phyloP scores from a whole-genome alignment of 2,113 vertebrate species.

The Grantiella picta region DNA sequence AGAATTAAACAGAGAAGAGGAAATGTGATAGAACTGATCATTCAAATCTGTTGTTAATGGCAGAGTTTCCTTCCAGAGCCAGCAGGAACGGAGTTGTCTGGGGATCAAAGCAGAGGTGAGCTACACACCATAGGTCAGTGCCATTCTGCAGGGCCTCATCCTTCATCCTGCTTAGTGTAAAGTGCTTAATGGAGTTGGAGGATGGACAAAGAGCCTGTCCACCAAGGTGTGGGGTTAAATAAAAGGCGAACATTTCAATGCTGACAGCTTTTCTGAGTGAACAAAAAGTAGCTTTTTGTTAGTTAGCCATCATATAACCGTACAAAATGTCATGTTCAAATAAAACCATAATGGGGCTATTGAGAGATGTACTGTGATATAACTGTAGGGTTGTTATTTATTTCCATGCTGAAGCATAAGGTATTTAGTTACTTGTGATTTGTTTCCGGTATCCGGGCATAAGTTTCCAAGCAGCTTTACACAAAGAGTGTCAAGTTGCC shows the following conservation, averaged over 20 bases:
- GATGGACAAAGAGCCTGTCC: background rate
- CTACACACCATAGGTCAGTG: background rate
- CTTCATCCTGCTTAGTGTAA: background rate
- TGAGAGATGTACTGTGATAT: background rate
- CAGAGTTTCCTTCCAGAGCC: background rate
- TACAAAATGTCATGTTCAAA: background rate
- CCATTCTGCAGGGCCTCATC: background rate
- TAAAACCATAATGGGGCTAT: background rate
- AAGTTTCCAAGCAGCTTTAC: constrained; percentile 10
- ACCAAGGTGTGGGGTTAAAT: background rate
- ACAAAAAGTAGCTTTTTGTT: background rate
- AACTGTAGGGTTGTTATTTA: background rate
- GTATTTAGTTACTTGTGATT: background rate
- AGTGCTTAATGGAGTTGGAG: background rate
- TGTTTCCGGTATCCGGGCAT: background rate
- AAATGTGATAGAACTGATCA: background rate
- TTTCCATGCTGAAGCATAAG: background rate
- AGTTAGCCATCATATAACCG: background rate
- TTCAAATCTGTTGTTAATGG: background rate
- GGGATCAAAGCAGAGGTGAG: background rate
- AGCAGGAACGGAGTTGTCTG: fast-evolving
- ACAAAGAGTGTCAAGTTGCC: background rate
- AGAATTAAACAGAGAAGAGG: background rate
- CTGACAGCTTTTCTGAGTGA: background rate
- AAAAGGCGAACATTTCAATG: background rate